Base-by-base conservation (phyloP, 2,113 vertebrate genomes). In the Epinephelus fuscoguttatus region DNA sequence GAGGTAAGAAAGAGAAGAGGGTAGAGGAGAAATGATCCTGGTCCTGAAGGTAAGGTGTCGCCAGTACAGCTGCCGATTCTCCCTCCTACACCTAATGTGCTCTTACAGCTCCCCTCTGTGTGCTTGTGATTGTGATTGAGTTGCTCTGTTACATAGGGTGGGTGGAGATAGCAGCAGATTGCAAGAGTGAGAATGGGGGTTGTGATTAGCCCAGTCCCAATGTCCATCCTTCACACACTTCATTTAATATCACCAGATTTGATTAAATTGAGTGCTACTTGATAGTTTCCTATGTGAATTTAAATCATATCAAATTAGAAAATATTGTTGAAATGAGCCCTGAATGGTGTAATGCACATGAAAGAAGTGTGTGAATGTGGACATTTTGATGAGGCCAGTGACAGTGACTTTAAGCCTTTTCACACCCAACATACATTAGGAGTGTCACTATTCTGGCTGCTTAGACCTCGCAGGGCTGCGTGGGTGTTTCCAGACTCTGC, bases 1-100 rank as follows among this genome's bases (percentile, higher is more conserved):
- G 94, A 99, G 98, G 98, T 99, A 98, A 97, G 98, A 69, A 21
- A 27, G 80, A 70, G 50, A 7, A 7, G 42, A 42, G 57, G 30
- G 23, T 2, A 70, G 33, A 63, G 25, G 49, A 0, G 4, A 74
- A 19, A 37, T 30, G 25, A 45, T 50, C 49, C 62, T 25, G 25
- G 40, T 50, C 49, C 62, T n/a, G 13, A 37, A 87, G 93, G 90
- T 94, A 91, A 90, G 89, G 40, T 49, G 27, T 52, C 5, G 42
- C 60, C 23, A 75, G 2, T 40, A 19, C 1, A 0, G 15, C 42
- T 79, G 33, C 17, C 19, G 9, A 0, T n/a, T 68, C 52, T 50
- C 18, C 74, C 50, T 78, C 68, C 47, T 45, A 9, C 19, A 52
- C 7, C 11, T 63, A 21, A 76, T 45, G 7, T 72, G 77, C 60